These are phyloP conservation scores for Macaca mulatta DNA, from an alignment of 2,113 vertebrate genomes.

Conservation along the genomic window DNA sequence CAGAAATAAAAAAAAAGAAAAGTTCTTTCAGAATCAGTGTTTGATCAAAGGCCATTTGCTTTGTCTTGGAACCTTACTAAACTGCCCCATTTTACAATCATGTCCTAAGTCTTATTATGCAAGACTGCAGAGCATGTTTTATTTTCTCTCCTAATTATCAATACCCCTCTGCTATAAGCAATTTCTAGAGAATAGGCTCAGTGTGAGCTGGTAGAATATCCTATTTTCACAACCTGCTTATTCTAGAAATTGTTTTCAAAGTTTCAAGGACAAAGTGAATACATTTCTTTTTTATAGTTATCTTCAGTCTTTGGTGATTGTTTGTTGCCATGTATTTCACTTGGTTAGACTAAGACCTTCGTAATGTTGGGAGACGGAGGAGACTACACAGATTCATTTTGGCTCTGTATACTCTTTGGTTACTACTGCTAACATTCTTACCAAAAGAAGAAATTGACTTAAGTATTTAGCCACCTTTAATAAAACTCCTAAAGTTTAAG, in stretches of 20 bases:
- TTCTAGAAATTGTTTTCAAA: constrained; percentile 76
- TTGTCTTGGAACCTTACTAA: constrained; percentile 49
- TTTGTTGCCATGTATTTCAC: constrained; percentile 64
- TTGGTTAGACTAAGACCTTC: constrained; percentile 51
- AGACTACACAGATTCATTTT: constrained; percentile 42
- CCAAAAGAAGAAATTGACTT: constrained; percentile 40
- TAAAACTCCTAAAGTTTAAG: constrained; percentile 7
- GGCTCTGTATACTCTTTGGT: background rate
- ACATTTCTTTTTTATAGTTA: constrained; percentile 73
- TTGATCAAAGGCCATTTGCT: constrained; percentile 43
- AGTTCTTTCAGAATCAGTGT: background rate
- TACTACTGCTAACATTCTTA: constrained; percentile 40
- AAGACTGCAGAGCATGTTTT: constrained; percentile 15
- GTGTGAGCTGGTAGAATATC: constrained; percentile 3
- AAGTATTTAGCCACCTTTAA: constrained; percentile 38
- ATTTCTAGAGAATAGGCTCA: constrained; percentile 36
- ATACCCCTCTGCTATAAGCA: constrained; percentile 38
- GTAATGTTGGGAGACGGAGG: background rate
- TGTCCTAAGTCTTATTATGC: constrained; percentile 38
- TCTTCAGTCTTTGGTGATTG: constrained; percentile 71
- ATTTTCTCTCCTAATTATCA: constrained; percentile 14
- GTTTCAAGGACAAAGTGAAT: constrained; percentile 74
- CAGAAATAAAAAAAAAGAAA: background rate
- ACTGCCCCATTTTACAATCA: constrained; percentile 34
- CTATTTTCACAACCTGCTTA: constrained; percentile 68